Evolutionary conservation across 2,888 invertebrate species (phyloP), one percentile per base, ranked within the genome.

Genomic region (Mystacides longicornis): DNA sequence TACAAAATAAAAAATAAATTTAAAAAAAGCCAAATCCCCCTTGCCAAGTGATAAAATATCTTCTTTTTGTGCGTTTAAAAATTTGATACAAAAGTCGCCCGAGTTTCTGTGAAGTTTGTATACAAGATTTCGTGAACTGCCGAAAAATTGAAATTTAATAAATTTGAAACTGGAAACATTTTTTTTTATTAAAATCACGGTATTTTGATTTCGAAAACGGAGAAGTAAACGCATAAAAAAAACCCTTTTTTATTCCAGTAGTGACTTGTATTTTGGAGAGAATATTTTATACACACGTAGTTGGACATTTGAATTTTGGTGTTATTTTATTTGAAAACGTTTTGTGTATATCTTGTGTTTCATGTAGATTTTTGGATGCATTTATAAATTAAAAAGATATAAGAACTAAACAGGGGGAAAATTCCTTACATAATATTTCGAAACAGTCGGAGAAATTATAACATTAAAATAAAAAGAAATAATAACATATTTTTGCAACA

Each of bases 281-380:
- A 37, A 37, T 37, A n/a, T 37, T 37, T 27, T 27, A 27, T 37
- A 37, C 16, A 37, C 37, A 37, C 14, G 37, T 37, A 37, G 37
- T 37, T 7, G 37, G 37, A 37, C 37, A n/a, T 45, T 45, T 14
- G 20, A 45, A 45, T 45, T 60, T 60, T 60, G 60, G 56, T 60
- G 60, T 60, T 50, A 23, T 56, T 58, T 58, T 55, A 45, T 58
- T 60, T 60, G 33, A 9, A 56, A 43, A 31, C 37, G 20, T 45
- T 21, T 58, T 60, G 46, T 31, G 56, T 50, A 54, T 55, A 51
- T 45, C 23, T n/a, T 49, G 22, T 3, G 20, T 45, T 45, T 45
- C 45, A 45, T 21, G 21, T 23, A 2, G 37, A 42, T 49, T 54
- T 54, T 54, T 54, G 43, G 50, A 45, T 23, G 21, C 49, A 43